Percentiles rank a stretch among this genome's conserved stretches.
Evolutionary conservation across 2,113 vertebrate genomes (phyloP).

Genomic region (Cololabis saira): DNA sequence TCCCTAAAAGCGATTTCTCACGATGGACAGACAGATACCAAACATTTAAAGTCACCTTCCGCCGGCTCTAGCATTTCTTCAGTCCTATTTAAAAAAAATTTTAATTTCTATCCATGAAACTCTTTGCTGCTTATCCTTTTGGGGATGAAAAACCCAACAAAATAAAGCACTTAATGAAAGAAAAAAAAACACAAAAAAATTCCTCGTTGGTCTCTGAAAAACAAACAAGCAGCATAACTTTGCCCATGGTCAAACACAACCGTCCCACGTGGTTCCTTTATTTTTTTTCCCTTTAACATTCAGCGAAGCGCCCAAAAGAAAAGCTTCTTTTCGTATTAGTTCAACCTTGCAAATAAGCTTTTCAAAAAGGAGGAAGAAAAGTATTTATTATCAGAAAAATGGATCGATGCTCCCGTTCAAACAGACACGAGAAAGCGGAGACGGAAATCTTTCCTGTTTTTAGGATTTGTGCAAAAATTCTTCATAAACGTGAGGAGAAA

Average conservation of each 20-base stretch:
- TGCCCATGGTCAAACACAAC: constrained; percentile 43
- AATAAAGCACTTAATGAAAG: constrained; percentile 27
- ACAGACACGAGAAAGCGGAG: no score
- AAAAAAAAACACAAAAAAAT: constrained; percentile 8
- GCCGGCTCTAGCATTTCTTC: no score
- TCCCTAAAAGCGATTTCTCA: background rate
- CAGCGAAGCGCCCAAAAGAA: constrained; percentile 4
- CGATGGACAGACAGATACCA: no score
- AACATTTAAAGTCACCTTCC: no score
- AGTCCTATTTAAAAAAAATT: no score
- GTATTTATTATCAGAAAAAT: background rate
- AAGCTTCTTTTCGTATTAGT: constrained; percentile 28
- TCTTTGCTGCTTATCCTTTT: background rate
- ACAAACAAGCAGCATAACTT: constrained; percentile 1
- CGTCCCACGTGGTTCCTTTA: constrained; percentile 6
- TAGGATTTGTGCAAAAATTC: no score
- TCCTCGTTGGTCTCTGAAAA: constrained; percentile 40
- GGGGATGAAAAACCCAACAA: background rate
- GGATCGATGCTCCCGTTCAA: no score
- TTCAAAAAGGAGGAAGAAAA: constrained; percentile 35
- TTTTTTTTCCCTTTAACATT: constrained; percentile 6
- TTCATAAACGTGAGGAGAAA: no score
- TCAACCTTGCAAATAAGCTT: constrained; percentile 11
- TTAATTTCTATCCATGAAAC: no score
- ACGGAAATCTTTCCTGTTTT: no score